Base-by-base conservation (phyloP, 2,797 vertebrate species). In the Craterocephalus amniculus region DNA sequence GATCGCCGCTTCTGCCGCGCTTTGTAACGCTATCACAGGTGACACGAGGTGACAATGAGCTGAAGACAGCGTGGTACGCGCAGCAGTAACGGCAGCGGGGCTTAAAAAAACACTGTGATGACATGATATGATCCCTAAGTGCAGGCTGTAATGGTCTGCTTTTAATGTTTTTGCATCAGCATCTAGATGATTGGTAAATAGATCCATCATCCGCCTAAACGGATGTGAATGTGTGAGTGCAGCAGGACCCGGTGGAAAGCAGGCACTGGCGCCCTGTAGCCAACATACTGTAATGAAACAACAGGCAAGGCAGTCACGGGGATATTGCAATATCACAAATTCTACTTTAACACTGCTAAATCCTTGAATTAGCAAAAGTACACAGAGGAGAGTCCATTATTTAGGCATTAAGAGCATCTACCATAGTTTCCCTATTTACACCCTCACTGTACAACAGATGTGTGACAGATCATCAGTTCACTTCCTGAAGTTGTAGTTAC, bases 21-120 rank as follows among this genome's bases (percentile, higher is more conserved):
- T 8, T 7, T 16, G 45, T 52, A 49, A 58, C 2, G 76, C 58
- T 56, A 29, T n/a, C 36, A 4, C 27, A 6, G 78, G 72, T 80
- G 80, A 64, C 74, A 70, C 3, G 12, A 63, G 67, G 76, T 71
- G 87, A 85, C 85, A 78, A 63, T 55, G 63, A 67, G 57, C 68
- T 58, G 67, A 84, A 74, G 68, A 49, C 58, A 69, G 36, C 43
- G 31, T 49, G n/a, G 67, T 58, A 27, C 71, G 24, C 8, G 2
- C 61, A 2, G 58, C 67, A 51, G 70, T 45, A 24, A 58, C 45
- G 8, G 34, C 0, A 5, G 43, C 4, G 48, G 22, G 14, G 1
- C 2, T 29, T 2, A 16, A 0, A 6, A 4, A 9, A 11, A 45
- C 12, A 12, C 7, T 10, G 59, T 20, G 57, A 27, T 22, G 61